Conservation (phyloP, 64 coral and sea anemone genomes). For the Montipora foliosa region DNA sequence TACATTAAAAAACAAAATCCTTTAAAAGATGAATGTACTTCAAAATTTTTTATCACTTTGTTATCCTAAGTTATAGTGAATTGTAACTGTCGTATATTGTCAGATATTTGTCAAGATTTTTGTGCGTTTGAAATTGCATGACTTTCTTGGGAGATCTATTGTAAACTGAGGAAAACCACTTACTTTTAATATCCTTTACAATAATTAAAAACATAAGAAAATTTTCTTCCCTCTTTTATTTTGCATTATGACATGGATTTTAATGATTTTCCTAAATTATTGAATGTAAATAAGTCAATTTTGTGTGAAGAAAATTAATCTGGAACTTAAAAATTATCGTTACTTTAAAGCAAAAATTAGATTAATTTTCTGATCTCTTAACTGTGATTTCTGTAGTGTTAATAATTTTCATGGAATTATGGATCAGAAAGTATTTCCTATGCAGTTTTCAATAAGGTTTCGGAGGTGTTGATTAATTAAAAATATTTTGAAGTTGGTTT, state of each 20-base stretch:
- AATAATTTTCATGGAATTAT: slow-evolving; percentile 34
- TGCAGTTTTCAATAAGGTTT: background rate
- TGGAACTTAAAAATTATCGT: background rate
- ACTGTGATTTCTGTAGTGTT: background rate
- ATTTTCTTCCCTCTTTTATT: background rate
- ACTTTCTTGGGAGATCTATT: background rate
- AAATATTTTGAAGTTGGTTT: background rate
- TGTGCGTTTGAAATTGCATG: slow-evolving; percentile 24
- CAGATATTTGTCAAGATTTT: background rate
- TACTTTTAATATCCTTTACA: slow-evolving; percentile 44
- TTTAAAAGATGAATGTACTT: background rate
- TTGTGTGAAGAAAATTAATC: background rate
- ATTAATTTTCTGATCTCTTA: background rate
- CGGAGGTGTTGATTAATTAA: slow-evolving; percentile 9
- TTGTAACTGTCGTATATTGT: background rate
- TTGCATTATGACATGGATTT: background rate
- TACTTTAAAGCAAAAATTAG: background rate
- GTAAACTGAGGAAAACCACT: slow-evolving; percentile 51
- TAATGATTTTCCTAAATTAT: background rate
- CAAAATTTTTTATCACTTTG: background rate
- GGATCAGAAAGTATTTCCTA: background rate
- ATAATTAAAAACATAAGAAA: slow-evolving; percentile 35
- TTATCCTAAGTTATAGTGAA: background rate
- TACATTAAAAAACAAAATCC: background rate
- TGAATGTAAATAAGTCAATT: background rate